Evolutionary conservation across 1,140 invertebrate species (phyloP), one percentile per base, ranked within the genome.

Genomic region (Piezodorus guildinii): DNA sequence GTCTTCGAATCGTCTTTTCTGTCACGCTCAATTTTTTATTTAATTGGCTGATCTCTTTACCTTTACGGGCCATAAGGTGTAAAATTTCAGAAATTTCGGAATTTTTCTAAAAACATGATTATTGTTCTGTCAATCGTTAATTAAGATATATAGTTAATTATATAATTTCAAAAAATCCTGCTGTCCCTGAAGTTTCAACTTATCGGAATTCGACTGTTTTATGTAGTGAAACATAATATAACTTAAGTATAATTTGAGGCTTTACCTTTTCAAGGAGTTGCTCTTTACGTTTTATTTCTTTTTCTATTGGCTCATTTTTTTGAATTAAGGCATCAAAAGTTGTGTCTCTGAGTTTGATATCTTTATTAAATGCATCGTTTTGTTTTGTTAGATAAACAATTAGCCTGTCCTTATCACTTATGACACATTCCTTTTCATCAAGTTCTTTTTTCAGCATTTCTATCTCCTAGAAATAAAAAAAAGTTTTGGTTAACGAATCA

Each of bases 371-470:
- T 16, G 34, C 34, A 34, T 63, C 62, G 21, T 43, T 54, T 39
- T 63, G 51, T 43, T 56, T 63, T 21, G 49, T 63, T 21, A 56
- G 27, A 56, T 63, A 25, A 6, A 63, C 62, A 14, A 63, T 19
- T 14, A 58, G 21, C 17, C 30, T 52, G 39, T 63, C 62, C 43
- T 63, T 63, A 1, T 52, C 34, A n/a, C 23, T 27, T 4, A 63
- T 63, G 23, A 52, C 30, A n/a, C 21, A 17, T 43, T 63, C 62
- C 16, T 43, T 54, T 27, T 63, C 62, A 23, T 30, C 51, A 9
- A 63, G 17, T 56, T 63, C 44, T 25, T n/a, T 14, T 58, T 63
- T 63, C 16, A 63, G n/a, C 12, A 56, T 52, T 34, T 58, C 49
- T 21, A 44, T 58, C 30, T 63, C 62, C 62, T 63, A 23, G 16